A percentile compares a stretch with the other conserved stretches of the same genome.
phyloP scores from a whole-genome alignment of 53 echinoderm and acorn worm species.

The Stichopus horrens region DNA sequence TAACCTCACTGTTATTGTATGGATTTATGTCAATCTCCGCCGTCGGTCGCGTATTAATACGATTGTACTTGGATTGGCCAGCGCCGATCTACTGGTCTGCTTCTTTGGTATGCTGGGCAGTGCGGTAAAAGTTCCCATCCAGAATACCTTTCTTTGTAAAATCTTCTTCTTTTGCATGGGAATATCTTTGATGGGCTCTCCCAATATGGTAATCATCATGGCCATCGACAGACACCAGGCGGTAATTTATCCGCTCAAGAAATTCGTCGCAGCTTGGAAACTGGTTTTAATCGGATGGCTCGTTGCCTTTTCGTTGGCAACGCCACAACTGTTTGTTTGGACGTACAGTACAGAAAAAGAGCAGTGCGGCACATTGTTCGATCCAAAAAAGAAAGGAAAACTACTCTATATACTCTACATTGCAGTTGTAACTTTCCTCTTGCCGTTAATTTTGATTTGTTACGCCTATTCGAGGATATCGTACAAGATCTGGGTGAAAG shows the following conservation, averaged over 20 bases:
- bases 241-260: constrained; percentile 78
- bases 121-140: constrained; percentile 41
- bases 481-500: constrained; percentile 72
- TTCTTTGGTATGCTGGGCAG: constrained; percentile 81
- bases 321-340: constrained; percentile 80
- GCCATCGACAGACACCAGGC: constrained; percentile 96
- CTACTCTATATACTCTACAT: constrained; percentile 75
- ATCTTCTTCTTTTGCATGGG: constrained; percentile 49
- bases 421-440: constrained; percentile 69
- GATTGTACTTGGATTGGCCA: constrained; percentile 84
- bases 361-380: constrained; percentile 57
- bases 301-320: constrained; percentile 60
- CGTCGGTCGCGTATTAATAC: constrained; percentile 79
- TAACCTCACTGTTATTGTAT: constrained; percentile 74
- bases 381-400: not conserved
- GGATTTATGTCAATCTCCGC: constrained; percentile 76
- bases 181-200: constrained; percentile 77
- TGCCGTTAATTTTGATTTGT: constrained; percentile 72
- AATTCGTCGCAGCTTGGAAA: constrained; percentile 63
- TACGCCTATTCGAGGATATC: constrained; percentile 79
- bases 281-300: constrained; percentile 67
- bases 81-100: constrained; percentile 92
- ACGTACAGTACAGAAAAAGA: constrained; percentile 14
- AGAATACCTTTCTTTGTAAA: constrained; percentile 35
- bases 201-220: constrained; percentile 79